Evolutionary conservation across 2,797 vertebrate genomes (phyloP).

Genomic region (Ctenochaetus hawaiiensis): DNA sequence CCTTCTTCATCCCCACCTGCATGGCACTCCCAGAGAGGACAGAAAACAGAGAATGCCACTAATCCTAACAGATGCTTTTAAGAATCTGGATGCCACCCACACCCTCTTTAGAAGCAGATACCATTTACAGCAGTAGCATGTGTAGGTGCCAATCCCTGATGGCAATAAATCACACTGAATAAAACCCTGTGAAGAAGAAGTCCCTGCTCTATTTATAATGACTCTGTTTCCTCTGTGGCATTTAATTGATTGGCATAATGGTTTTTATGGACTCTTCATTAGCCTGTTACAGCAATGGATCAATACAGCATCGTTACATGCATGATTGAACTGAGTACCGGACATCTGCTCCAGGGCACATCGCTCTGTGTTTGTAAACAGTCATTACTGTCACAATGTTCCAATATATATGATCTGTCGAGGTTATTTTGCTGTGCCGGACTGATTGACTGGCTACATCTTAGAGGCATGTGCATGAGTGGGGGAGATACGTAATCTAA

Average conservation of each 20-base stretch:
- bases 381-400: conserved; percentile 40
- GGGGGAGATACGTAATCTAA: background rate
- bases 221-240: conserved; percentile 45
- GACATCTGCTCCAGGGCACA: conserved; percentile 40
- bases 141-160: conserved; percentile 5
- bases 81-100: conserved; percentile 7
- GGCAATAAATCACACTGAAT: conserved; percentile 13
- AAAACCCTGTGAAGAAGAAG: conserved; percentile 31
- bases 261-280: conserved; percentile 81
- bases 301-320: conserved; percentile 74
- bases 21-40: conserved; percentile 24
- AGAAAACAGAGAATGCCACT: conserved; percentile 22
- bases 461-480: conserved; percentile 9
- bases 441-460: background rate
- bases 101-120: background rate
- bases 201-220: conserved; percentile 36
- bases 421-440: conserved; percentile 5
- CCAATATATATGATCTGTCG: conserved; percentile 6
- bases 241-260: conserved; percentile 79
- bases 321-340: conserved; percentile 69
- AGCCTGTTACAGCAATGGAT: conserved; percentile 73
- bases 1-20: conserved; percentile 56
- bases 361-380: conserved; percentile 49
- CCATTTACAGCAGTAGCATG: background rate
- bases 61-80: conserved; percentile 17